These are phyloP conservation scores for Drosophila suzukii DNA, from an alignment of 1,140 invertebrate genomes.

Conservation along the genomic window DNA sequence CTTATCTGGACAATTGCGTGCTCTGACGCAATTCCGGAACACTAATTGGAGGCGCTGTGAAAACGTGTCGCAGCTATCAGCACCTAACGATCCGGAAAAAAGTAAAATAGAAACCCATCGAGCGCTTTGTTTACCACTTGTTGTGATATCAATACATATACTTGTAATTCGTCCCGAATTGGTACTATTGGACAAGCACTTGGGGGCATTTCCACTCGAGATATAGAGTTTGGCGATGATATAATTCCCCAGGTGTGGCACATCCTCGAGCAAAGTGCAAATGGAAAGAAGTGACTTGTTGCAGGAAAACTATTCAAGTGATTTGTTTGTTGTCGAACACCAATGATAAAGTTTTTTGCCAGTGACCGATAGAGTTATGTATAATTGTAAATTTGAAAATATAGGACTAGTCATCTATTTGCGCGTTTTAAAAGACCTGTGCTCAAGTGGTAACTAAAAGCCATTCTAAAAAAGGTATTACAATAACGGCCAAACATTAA, in stretches of 20 bases:
- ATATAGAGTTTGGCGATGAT: conserved; percentile 8
- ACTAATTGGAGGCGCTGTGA: conserved; percentile 55
- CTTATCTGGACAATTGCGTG: conserved; percentile 26
- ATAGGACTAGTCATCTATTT: no score
- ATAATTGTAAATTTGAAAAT: not conserved
- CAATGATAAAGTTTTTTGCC: not conserved
- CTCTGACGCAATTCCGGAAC: conserved; percentile 46
- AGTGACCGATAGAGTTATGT: conserved; percentile 5
- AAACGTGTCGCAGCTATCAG: conserved; percentile 63
- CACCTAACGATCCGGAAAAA: conserved; percentile 25
- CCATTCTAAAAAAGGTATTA: no score
- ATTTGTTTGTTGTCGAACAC: conserved; percentile 6
- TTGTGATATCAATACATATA: conserved; percentile 22
- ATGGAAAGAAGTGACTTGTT: not conserved
- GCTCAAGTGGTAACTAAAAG: no score
- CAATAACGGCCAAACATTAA: not conserved
- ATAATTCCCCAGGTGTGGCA: conserved; percentile 4
- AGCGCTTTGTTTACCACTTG: conserved; percentile 68
- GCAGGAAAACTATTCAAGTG: conserved; percentile 5
- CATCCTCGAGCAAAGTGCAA: conserved; percentile 18
- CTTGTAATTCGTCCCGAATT: conserved; percentile 36
- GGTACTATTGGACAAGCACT: conserved; percentile 8
- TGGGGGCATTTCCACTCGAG: conserved; percentile 27
- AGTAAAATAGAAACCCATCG: conserved; percentile 15
- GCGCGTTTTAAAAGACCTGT: no score